phyloP scores from a whole-genome alignment of 2,113 vertebrate species.

The Microcebus lehilahytsara region DNA sequence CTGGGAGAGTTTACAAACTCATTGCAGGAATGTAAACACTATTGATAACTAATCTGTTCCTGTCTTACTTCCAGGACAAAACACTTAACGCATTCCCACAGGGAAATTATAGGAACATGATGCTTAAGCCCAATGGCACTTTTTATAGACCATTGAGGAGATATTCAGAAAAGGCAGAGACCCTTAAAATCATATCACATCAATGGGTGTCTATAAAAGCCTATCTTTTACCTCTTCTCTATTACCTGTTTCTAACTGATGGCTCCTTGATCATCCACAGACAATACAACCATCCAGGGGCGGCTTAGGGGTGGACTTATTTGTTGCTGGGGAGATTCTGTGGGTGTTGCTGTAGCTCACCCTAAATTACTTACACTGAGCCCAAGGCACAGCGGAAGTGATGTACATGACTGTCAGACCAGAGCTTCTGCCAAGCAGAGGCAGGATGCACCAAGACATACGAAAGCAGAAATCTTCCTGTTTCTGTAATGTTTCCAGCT shows the following conservation, averaged over 20 bases:
- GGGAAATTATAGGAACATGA: not conserved
- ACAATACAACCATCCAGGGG: not conserved
- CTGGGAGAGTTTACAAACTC: not conserved
- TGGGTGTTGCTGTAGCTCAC: not conserved
- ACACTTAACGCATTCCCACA: not conserved
- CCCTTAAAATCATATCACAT: not conserved
- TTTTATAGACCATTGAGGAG: not conserved
- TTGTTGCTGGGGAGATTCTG: not conserved
- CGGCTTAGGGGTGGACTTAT: not conserved
- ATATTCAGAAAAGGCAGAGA: not conserved
- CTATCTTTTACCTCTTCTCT: not conserved
- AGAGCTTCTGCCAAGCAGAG: slow-evolving; percentile 14
- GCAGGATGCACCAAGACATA: slow-evolving; percentile 39
- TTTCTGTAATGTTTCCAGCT: slow-evolving; percentile 65
- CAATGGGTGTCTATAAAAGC: not conserved
- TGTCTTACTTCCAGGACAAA: not conserved
- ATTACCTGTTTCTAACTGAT: not conserved
- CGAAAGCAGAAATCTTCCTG: slow-evolving; percentile 1
- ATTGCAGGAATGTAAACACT: not conserved
- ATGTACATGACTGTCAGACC: not conserved
- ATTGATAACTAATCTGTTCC: not conserved
- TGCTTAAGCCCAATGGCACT: not conserved
- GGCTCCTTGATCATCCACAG: not conserved
- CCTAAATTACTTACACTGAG: not conserved
- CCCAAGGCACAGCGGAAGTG: not conserved